Conservation (phyloP, 2,797 vertebrate species). For the Lacerta bilineata region DNA sequence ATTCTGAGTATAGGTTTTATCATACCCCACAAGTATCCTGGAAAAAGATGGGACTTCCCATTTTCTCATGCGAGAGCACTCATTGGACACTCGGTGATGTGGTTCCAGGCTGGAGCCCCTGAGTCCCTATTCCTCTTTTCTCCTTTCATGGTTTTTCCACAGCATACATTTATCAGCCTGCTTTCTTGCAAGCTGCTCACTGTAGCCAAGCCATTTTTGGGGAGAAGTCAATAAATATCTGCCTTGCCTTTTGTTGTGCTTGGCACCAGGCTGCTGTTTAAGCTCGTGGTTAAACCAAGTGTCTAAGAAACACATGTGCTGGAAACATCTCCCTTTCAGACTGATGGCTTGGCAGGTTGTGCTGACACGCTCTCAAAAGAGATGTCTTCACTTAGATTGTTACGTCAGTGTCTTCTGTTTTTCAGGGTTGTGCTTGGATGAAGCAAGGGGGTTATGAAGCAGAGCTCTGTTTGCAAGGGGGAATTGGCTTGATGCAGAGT, state of each 20-base stretch:
- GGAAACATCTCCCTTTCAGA: background rate
- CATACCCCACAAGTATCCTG: too few species aligned
- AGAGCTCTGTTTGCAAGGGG: background rate
- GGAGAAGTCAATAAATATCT: slow-evolving; percentile 1
- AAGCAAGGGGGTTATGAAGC: background rate
- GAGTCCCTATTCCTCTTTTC: background rate
- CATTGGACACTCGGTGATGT: background rate
- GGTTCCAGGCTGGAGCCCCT: background rate
- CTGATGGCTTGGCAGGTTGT: background rate
- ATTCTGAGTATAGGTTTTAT: too few species aligned
- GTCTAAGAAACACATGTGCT: slow-evolving; percentile 4
- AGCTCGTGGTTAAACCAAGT: background rate
- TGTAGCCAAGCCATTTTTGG: background rate
- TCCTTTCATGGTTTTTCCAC: background rate
- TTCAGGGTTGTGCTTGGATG: background rate
- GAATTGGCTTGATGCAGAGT: background rate
- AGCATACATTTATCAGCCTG: background rate
- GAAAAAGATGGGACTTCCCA: too few species aligned
- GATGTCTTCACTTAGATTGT: background rate
- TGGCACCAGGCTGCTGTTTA: background rate
- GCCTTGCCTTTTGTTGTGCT: slow-evolving; percentile 10
- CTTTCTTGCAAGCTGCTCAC: background rate
- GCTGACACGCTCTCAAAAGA: slow-evolving; percentile 5
- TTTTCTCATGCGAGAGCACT: background rate
- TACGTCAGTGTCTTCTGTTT: background rate